A percentile compares a stretch with the other conserved stretches of the same genome.
Evolutionary conservation across 2,888 invertebrate genomes (phyloP).

Genomic region (Apamea sordens): DNA sequence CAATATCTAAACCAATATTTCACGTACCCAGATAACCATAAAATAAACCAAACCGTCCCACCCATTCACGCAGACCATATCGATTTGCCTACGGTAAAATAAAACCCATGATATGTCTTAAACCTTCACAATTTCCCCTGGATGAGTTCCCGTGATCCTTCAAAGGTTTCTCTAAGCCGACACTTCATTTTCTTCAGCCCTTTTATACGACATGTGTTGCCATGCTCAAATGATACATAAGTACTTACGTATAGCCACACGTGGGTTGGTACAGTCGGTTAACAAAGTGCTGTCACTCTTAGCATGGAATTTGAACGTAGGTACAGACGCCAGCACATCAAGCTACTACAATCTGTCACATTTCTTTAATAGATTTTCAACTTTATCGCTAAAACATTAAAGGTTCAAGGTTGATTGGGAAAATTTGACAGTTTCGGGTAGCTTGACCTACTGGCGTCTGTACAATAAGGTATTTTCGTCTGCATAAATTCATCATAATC

Average conservation of each 20-base stretch:
- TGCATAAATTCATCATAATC: too few relatives aligned
- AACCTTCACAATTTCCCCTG: constrained; percentile 54
- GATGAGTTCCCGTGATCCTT: constrained; percentile 62
- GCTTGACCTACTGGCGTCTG: too few relatives aligned
- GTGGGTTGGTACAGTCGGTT: constrained; percentile 20
- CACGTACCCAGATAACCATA: background rate
- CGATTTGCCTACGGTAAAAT: constrained; percentile 52
- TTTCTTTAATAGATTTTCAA: too few relatives aligned
- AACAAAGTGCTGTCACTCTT: background rate
- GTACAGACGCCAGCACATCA: too few relatives aligned
- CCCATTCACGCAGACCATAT: constrained; percentile 16
- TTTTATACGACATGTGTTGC: constrained; percentile 68
- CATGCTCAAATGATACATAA: constrained; percentile 58
- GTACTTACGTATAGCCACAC: constrained; percentile 25
- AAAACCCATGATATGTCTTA: constrained; percentile 55
- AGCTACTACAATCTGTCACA: too few relatives aligned
- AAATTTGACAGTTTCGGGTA: too few relatives aligned
- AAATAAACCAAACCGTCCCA: constrained; percentile 14
- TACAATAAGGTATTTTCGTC: background rate
- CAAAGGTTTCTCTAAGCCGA: constrained; percentile 78
- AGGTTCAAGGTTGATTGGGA: too few relatives aligned
- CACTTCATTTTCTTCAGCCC: constrained; percentile 73
- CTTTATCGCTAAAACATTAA: too few relatives aligned
- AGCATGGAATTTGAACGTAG: background rate
- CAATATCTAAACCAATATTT: constrained; percentile 14